Base-by-base conservation (phyloP, 2,797 vertebrate species). In the Enoplosus armatus region DNA sequence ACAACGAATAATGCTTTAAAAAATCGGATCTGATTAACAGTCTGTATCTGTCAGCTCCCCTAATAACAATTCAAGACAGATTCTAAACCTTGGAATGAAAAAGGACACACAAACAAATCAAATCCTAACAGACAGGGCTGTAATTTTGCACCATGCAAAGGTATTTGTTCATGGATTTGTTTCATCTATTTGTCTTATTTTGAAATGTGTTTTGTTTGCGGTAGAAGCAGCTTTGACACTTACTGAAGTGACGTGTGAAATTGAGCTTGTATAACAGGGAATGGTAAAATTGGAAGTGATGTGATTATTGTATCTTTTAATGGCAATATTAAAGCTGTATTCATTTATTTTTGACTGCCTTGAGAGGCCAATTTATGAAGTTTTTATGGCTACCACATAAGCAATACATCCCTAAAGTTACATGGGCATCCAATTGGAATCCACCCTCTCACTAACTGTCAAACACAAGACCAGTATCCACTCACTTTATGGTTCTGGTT, bases 91-190 rank as follows among this genome's bases (percentile, higher is more conserved):
- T n/a, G 18, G 14, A 55, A 72, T 63, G 53, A 77, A 75, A 50
- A 27, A 6, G 3, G 31, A 65, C 12, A n/a, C 64, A 74, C 64
- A 71, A 68, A 70, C 10, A 79, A 68, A 72, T 76, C 29, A 72
- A 71, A 63, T 77, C 53, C 29, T 27, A 12, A 70, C 56, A 54
- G 60, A 77, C 69, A 55, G 29, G 4, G 33, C 62, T 74, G 26
- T 79, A 62, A 83, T 72, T 86, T 76, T 29, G 47, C 62, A 53
- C 61, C 8, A 39, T 61, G 63, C 45, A 73, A 24, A 41, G 29
- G 24, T 53, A 47, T 64, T 56, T 37, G 16, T 51, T 75, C 69
- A 33, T 66, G 66, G 26, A 20, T 69, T 70, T 72, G 56, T 89
- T 73, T 76, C 39, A 79, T 74, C 48, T 74, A 37, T 74, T 64